Evolutionary conservation across 2,113 vertebrate genomes (phyloP).

Genomic region (Pseudolaguvia tuberculata): DNA sequence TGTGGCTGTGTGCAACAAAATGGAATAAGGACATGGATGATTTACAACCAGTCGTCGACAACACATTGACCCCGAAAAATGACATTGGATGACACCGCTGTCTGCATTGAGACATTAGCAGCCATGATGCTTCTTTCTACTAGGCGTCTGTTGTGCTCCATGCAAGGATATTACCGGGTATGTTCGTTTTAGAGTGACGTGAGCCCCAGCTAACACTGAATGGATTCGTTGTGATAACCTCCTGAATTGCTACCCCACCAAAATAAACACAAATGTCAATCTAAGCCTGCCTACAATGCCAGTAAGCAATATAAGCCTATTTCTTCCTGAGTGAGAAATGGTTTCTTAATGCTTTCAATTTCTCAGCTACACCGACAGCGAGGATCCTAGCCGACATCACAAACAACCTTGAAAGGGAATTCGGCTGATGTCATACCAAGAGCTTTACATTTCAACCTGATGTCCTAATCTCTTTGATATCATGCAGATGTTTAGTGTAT

Average conservation of each 20-base stretch:
- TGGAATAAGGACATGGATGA: constrained; percentile 20
- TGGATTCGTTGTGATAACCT: constrained; percentile 42
- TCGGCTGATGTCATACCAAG: constrained; percentile 25
- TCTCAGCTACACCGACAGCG: constrained; percentile 16
- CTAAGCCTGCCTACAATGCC: constrained; percentile 35
- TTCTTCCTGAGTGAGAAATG: constrained; percentile 39
- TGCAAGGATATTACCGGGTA: constrained; percentile 10
- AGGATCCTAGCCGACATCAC: constrained; percentile 23
- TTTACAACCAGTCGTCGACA: constrained; percentile 21
- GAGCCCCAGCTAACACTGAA: constrained; percentile 30
- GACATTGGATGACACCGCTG: constrained; percentile 24
- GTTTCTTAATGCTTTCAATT: constrained; percentile 43
- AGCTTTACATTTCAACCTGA: background rate
- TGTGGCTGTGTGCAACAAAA: constrained; percentile 5
- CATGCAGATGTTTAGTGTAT: constrained; percentile 22
- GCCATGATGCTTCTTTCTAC: constrained; percentile 3
- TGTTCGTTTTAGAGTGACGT: constrained; percentile 12
- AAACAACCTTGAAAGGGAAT: constrained; percentile 35
- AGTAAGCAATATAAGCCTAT: constrained; percentile 41
- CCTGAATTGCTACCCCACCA: constrained; percentile 34
- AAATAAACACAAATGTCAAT: constrained; percentile 49
- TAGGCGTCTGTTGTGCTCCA: constrained; percentile 9
- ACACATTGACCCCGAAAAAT: constrained; percentile 4
- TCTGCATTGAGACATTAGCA: constrained; percentile 19
- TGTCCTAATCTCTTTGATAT: background rate